Conservation (phyloP, 2,113 vertebrate genomes). For the Phyllopteryx taeniolatus region DNA sequence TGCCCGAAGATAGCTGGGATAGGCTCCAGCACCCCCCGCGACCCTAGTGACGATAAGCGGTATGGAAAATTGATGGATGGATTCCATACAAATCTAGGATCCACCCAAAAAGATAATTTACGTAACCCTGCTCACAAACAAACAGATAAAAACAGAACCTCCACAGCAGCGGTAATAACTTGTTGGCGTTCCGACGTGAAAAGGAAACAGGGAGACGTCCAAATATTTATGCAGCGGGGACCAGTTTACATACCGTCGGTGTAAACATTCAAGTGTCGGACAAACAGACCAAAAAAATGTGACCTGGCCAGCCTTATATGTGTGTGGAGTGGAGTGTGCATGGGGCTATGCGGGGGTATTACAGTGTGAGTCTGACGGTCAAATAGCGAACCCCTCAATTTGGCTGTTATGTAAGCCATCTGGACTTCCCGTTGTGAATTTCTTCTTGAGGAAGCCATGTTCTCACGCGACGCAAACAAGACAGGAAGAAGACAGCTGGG, state of each 20-base stretch:
- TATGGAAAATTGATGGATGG: neutral
- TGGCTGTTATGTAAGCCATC: slow-evolving; percentile 61
- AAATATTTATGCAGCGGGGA: slow-evolving; percentile 58
- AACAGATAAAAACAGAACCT: neutral
- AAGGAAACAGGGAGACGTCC: slow-evolving; percentile 14
- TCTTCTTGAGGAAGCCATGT: slow-evolving; percentile 17
- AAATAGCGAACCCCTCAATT: slow-evolving; percentile 47
- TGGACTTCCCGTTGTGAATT: slow-evolving; percentile 56
- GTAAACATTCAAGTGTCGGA: slow-evolving; percentile 39
- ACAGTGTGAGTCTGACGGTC: slow-evolving; percentile 42
- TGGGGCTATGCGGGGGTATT: slow-evolving; percentile 27
- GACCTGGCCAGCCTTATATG: slow-evolving; percentile 45
- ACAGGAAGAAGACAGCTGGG: slow-evolving; percentile 17
- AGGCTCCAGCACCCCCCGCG: no score
- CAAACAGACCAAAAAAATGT: slow-evolving; percentile 28
- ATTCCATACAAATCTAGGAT: neutral
- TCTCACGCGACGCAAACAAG: slow-evolving; percentile 11
- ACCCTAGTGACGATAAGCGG: no score
- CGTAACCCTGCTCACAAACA: neutral
- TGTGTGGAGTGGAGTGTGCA: slow-evolving; percentile 4
- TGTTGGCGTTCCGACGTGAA: slow-evolving; percentile 9
- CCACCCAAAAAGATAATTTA: neutral
- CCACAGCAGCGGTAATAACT: slow-evolving; percentile 3
- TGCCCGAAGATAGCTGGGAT: no score
- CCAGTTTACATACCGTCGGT: slow-evolving; percentile 56